These are phyloP conservation scores for Sarcoramphus papa DNA, from an alignment of 2,797 vertebrate species.

Conservation along the genomic window DNA sequence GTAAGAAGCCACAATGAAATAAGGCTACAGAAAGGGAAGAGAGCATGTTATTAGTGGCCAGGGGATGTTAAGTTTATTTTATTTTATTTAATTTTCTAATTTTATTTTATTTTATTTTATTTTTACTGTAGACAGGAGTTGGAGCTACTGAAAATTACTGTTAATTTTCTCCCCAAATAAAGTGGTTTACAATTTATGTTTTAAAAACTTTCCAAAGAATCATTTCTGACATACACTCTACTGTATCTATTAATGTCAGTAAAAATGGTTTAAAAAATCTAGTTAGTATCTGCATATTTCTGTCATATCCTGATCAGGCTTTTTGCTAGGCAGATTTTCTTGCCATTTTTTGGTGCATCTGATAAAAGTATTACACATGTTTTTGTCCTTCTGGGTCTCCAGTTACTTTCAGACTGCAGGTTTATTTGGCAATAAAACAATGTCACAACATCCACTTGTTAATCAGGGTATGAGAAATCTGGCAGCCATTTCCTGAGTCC, in stretches of 20 bases:
- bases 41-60: neutral
- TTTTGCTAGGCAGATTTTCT: neutral
- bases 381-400: neutral
- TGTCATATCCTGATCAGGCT: neutral
- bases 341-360: neutral
- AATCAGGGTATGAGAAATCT: neutral
- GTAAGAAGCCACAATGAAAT: neutral
- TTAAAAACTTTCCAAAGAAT: neutral
- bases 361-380: neutral
- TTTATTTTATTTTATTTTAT: neutral
- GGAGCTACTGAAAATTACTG: neutral
- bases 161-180: neutral
- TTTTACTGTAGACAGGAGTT: neutral
- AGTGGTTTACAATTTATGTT: neutral
- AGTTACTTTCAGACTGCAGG: neutral
- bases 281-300: neutral
- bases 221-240: neutral
- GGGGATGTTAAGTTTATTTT: neutral
- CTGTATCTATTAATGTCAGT: neutral
- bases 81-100: neutral
- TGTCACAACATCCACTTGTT: neutral
- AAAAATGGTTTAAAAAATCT: neutral
- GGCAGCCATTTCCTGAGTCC: neutral
- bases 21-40: neutral
- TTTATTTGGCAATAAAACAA: constrained; percentile 25